phyloP scores from a whole-genome alignment of 2,888 invertebrate genomes.

The Smittia sp. region DNA sequence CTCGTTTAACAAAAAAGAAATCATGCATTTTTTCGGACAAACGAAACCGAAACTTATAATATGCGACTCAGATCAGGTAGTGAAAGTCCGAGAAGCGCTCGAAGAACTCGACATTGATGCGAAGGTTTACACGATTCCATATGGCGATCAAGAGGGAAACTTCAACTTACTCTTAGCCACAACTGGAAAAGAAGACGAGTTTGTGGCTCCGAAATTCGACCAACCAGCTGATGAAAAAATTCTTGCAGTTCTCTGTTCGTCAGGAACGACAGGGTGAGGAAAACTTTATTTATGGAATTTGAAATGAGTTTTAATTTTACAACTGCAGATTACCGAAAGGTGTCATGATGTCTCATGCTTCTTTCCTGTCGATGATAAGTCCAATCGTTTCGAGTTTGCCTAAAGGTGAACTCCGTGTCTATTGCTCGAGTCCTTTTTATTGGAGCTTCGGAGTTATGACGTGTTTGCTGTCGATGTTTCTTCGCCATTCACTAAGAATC shows the following conservation, averaged over 20 bases:
- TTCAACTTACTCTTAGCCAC: not conserved
- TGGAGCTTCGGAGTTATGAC: too few relatives aligned
- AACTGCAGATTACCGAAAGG: not conserved
- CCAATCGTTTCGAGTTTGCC: too few relatives aligned
- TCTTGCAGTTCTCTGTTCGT: not conserved
- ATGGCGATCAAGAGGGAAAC: not conserved
- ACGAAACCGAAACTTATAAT: slow-evolving; percentile 30
- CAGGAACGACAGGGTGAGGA: not conserved
- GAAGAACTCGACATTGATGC: not conserved
- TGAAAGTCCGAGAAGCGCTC: not conserved
- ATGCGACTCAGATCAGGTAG: slow-evolving; percentile 19
- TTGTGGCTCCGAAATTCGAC: not conserved
- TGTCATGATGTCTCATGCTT: not conserved
- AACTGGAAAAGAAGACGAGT: not conserved
- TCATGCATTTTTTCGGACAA: not conserved
- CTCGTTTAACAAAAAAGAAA: not conserved
- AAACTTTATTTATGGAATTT: too few relatives aligned
- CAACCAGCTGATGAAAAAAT: not conserved
- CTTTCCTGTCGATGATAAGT: too few relatives aligned
- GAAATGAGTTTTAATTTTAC: not conserved
- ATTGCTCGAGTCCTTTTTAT: too few relatives aligned
- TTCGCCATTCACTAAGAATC: too few relatives aligned
- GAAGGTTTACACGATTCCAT: not conserved
- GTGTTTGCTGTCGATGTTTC: too few relatives aligned
- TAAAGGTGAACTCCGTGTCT: too few relatives aligned